Evolutionary conservation across 2,113 vertebrate species (phyloP).

Genomic region (Spermophilus dauricus): DNA sequence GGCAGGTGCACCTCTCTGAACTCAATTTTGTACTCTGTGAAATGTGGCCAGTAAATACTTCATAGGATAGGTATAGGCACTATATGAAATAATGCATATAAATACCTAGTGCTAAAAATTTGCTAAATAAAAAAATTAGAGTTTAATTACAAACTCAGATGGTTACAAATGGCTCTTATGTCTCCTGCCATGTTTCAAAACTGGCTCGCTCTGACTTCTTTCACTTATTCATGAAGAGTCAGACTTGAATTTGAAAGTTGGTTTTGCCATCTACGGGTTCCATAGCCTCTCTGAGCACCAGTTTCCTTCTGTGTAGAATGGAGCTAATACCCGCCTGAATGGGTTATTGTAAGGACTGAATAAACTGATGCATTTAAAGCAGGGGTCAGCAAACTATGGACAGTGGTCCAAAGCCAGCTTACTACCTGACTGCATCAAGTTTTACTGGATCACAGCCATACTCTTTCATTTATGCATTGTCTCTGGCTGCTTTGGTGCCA

Average conservation of each 20-base stretch:
- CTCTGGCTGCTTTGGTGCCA: background rate
- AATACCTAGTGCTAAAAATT: background rate
- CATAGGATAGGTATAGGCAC: background rate
- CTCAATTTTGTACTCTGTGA: background rate
- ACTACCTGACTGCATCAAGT: background rate
- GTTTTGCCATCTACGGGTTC: background rate
- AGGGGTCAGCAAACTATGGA: background rate
- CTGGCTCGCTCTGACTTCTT: background rate
- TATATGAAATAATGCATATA: background rate
- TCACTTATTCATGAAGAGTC: background rate
- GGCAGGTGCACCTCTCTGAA: background rate
- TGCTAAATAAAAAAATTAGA: background rate
- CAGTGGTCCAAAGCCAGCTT: background rate
- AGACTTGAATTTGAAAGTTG: background rate
- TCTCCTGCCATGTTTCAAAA: background rate
- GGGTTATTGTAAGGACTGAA: background rate
- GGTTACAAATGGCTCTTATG: background rate
- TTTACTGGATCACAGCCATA: fast-evolving
- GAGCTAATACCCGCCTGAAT: background rate
- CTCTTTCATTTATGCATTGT: background rate
- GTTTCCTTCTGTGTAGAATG: background rate
- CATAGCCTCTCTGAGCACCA: background rate
- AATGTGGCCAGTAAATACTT: background rate
- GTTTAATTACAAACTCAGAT: background rate
- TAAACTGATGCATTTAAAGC: background rate